These are phyloP conservation scores for Calosoma granatense DNA, from an alignment of 1,140 invertebrate genomes.

Conservation along the genomic window DNA sequence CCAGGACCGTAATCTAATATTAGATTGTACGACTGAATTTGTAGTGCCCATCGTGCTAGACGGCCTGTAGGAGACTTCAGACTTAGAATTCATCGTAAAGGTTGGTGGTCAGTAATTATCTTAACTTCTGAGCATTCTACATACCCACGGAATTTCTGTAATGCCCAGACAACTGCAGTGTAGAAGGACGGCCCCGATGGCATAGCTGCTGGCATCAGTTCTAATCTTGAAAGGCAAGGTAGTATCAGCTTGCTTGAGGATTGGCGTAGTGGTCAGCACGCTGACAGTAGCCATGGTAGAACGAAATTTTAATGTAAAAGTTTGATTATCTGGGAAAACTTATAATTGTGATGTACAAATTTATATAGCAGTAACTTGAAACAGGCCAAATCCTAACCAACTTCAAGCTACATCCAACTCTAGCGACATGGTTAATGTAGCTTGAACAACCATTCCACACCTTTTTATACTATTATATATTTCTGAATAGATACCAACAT, in stretches of 20 bases:
- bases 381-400: too few relatives aligned
- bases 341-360: too few relatives aligned
- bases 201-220: constrained; percentile 26
- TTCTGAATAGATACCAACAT: too few relatives aligned
- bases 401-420: too few relatives aligned
- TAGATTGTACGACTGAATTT: constrained; percentile 32
- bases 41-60: constrained; percentile 36
- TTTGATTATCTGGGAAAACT: too few relatives aligned
- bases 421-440: too few relatives aligned
- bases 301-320: too few relatives aligned
- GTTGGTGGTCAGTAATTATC: constrained; percentile 39
- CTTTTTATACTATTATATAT: too few relatives aligned
- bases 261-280: not conserved
- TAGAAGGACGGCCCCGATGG: constrained; percentile 26
- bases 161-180: constrained; percentile 39
- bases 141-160: constrained; percentile 35
- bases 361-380: too few relatives aligned
- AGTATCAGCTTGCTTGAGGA: constrained; percentile 20
- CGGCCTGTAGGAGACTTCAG: constrained; percentile 33
- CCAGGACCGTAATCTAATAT: constrained; percentile 21
- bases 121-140: constrained; percentile 31
- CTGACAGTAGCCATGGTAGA: too few relatives aligned
- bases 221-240: constrained; percentile 20
- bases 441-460: too few relatives aligned
- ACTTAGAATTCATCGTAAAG: constrained; percentile 34